Evolutionary conservation across 1,140 invertebrate genomes (phyloP).

Genomic region (Lanistes nyassanus): DNA sequence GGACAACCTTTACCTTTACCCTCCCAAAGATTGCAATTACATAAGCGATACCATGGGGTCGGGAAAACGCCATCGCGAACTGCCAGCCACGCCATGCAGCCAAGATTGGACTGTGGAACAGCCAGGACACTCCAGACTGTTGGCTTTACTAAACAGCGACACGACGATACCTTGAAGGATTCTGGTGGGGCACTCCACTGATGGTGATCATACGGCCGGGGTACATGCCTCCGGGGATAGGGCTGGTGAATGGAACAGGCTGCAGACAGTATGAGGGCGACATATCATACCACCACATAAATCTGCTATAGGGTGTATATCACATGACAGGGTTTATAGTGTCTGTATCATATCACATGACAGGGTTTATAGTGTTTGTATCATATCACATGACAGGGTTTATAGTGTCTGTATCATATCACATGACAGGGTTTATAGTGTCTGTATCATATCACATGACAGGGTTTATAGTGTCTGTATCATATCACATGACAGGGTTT

Average conservation of each 20-base stretch:
- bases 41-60: background rate
- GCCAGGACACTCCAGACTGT: background rate
- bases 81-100: background rate
- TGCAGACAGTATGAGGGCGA: conserved; percentile 21
- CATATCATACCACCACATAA: too few relatives aligned
- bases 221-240: conserved; percentile 33
- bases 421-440: too few relatives aligned
- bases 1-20: too few relatives aligned
- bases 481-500: too few relatives aligned
- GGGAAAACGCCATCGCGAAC: background rate
- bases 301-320: too few relatives aligned
- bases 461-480: too few relatives aligned
- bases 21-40: background rate
- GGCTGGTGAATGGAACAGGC: conserved; percentile 36
- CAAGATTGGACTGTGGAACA: background rate
- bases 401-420: too few relatives aligned
- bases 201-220: conserved; percentile 43
- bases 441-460: too few relatives aligned
- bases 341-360: too few relatives aligned
- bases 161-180: conserved; percentile 29
- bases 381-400: too few relatives aligned
- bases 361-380: too few relatives aligned
- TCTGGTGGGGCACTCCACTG: conserved; percentile 32
- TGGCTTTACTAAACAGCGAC: background rate
- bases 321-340: too few relatives aligned